Evolutionary conservation across 1,140 invertebrate genomes (phyloP).

Genomic region (Heliconius hewitsoni): DNA sequence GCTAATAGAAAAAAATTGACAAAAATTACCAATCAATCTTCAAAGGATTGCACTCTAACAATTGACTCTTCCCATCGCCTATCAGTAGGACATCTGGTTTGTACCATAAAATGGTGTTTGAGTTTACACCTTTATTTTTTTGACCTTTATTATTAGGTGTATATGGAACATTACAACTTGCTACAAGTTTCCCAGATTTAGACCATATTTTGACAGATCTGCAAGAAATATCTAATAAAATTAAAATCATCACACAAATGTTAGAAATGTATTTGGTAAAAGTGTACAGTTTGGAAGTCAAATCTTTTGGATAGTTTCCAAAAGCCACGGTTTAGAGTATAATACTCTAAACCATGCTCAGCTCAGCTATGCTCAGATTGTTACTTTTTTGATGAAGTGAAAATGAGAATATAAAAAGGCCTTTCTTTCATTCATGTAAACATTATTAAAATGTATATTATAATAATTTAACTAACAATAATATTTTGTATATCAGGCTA

Average conservation of each 20-base stretch:
- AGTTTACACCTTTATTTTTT: constrained; percentile 38
- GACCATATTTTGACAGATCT: constrained; percentile 66
- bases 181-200: constrained; percentile 60
- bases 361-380: too few species aligned
- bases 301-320: too few species aligned
- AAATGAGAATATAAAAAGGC: too few species aligned
- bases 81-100: constrained; percentile 60
- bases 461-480: too few species aligned
- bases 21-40: constrained; percentile 56
- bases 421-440: background rate
- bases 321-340: too few species aligned
- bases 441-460: too few species aligned
- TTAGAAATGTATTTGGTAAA: too few species aligned
- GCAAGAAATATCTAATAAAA: constrained; percentile 31
- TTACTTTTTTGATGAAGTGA: too few species aligned
- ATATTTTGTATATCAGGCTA: too few species aligned
- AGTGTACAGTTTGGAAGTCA: too few species aligned
- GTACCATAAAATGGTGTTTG: constrained; percentile 59
- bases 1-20: background rate
- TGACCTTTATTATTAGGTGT: constrained; percentile 39
- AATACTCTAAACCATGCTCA: too few species aligned
- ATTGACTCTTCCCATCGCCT: constrained; percentile 58
- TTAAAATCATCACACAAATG: too few species aligned
- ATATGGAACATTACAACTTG: constrained; percentile 45
- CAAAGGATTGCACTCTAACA: constrained; percentile 63